Evolutionary conservation across 2,888 invertebrate species (phyloP), one percentile per base, ranked within the genome.

Genomic region (Magallana nippona): DNA sequence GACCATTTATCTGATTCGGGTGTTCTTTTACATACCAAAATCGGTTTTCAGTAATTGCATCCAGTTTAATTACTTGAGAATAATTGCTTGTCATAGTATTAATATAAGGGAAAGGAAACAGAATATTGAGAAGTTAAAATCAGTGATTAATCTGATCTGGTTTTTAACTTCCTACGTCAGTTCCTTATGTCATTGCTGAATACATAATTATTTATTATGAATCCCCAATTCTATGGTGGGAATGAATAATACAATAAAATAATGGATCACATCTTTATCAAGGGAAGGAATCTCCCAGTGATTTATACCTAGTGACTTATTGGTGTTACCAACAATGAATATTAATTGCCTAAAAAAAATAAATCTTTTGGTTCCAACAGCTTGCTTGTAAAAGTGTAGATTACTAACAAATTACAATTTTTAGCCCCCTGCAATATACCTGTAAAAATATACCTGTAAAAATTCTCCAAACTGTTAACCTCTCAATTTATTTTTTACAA

Each of bases 321-420:
- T 22, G 11, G 71, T 22, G 15, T 71, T 71, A 71, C 32, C 71
- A 71, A 71, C 71, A 71, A 17, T 71, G 71, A 71, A 71, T 71
- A 71, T 71, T 71, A 71, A 71, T 60, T 60, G 60, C 60, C 19
- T 60, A 71, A 71, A 71, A 71, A 22, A 27, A 22, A 71, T 71
- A 32, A 32, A 71, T 17, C 71, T 27, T 22, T 15, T 2, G 32
- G 27, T 11, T 32, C 27, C 32, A 32, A 71, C 71, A 71, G 71
- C 71, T 63, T 3, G 32, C 15, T 71, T 71, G 22, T 71, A 2
- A 71, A 71, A 13, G 32, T 71, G 71, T 11, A 22, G 22, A 10
- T 15, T 5, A 2, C 44, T 44, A 71, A 71, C 27, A 60, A 60
- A 71, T 71, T 71, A 27, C 71, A 13, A n/a, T n/a, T n/a, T n/a